Percentiles rank a stretch among this genome's conserved stretches.
Evolutionary conservation across 2,797 vertebrate species (phyloP).

Genomic region (Semaprochilodus insignis): DNA sequence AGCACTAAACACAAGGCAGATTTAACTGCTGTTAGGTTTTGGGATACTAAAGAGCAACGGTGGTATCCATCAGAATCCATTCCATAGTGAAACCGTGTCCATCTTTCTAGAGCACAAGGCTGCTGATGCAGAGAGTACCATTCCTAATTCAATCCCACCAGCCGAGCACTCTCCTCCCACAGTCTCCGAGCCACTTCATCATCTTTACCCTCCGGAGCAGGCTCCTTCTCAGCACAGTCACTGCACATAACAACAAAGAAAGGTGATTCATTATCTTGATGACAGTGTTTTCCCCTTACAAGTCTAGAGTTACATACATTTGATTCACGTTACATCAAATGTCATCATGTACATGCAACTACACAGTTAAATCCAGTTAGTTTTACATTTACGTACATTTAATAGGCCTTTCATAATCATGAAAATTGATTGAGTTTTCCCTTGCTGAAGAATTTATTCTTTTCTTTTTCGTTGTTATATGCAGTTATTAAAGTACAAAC

Average conservation of each 20-base stretch:
- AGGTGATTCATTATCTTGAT: not conserved
- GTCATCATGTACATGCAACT: not conserved
- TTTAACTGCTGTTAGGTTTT: not conserved
- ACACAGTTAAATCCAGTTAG: no score
- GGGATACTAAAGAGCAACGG: not conserved
- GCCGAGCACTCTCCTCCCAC: slow-evolving; percentile 78
- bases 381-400: no score
- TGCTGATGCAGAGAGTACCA: not conserved
- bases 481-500: no score
- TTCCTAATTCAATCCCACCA: slow-evolving; percentile 56
- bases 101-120: not conserved
- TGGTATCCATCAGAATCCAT: not conserved
- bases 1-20: not conserved
- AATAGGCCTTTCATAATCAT: no score
- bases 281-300: no score
- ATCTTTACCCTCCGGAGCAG: slow-evolving; percentile 74
- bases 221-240: slow-evolving; percentile 74
- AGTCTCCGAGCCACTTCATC: slow-evolving; percentile 74
- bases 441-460: no score
- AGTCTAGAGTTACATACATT: not conserved
- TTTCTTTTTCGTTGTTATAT: no score
- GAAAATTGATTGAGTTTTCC: no score
- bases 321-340: not conserved
- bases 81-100: not conserved
- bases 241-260: slow-evolving; percentile 57